Base-by-base conservation (phyloP, 2,113 vertebrate species). In the Misgurnus anguillicaudatus region DNA sequence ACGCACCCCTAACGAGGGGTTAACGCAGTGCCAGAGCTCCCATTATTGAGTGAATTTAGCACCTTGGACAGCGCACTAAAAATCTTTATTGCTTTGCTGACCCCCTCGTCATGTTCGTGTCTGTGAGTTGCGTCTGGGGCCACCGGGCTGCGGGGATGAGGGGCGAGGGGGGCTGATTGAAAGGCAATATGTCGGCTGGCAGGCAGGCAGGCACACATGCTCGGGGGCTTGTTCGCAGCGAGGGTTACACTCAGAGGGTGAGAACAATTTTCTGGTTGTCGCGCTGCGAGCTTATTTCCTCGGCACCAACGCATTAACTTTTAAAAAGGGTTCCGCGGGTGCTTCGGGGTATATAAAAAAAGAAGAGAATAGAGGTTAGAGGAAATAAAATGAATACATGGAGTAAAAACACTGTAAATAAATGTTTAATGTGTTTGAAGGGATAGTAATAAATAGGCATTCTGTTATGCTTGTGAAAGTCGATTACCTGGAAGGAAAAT, bases 101-200 rank as follows among this genome's bases (percentile, higher is more conserved):
- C 93, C 94, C 90, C 91, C 92, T 93, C 95, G 94, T 97, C 97
- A 98, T 98, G 96, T 97, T 95, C 95, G 92, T 93, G 92, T 91
- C 88, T 94, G 92, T 94, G 94, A 94, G 94, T 92, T 89, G 92
- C 91, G 90, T 93, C 91, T 93, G 87, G 93, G 93, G 91, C 91
- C 90, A 93, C 93, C 93, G 89, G 92, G 93, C 9, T 45, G 96
- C 94, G 93, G 94, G 93, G 94, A 93, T 93, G 69, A 38, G 60
- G 21, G 36, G 93, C 92, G 89, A 92, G 93, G 96, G 94, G 94
- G 94, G 92, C 96, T 97, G 96, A 98, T 97, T 99, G 96, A 98
- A 97, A 98, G 96, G 95, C 96, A 94, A 96, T 94, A 97, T 97
- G 97, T 97, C 96, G 95, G 92, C 94, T 94, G 93, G 95, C 92